phyloP scores from a whole-genome alignment of 2,888 invertebrate species.

The Sepiola atlantica region DNA sequence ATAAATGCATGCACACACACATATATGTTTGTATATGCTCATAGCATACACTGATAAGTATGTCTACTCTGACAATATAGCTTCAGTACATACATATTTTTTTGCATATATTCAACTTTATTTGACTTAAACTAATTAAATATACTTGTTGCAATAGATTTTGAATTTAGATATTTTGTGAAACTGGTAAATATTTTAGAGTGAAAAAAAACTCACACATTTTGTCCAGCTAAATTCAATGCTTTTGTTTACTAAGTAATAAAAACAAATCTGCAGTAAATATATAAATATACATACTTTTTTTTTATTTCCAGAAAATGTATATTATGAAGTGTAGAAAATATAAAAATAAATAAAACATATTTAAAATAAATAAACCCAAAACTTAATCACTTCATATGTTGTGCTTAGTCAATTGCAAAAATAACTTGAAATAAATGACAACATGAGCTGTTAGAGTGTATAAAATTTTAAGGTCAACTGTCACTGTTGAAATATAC shows the following conservation, averaged over 20 bases:
- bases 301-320: neutral
- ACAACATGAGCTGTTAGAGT: neutral
- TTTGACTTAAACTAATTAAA: conserved; percentile 20
- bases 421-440: neutral
- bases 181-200: neutral
- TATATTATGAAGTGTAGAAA: neutral
- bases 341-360: neutral
- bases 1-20: too few species aligned
- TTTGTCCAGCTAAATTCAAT: neutral
- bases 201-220: neutral
- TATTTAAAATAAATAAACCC: neutral
- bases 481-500: neutral
- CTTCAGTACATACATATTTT: neutral
- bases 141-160: neutral
- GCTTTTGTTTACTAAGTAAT: neutral
- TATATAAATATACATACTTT: neutral
- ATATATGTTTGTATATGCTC: neutral
- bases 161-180: neutral
- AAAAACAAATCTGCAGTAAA: neutral
- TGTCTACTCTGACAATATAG: neutral
- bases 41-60: neutral
- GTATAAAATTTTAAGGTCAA: neutral
- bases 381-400: neutral
- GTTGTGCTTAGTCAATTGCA: neutral
- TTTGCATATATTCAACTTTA: conserved; percentile 9